Conservation (phyloP, 1,140 invertebrate genomes). For the Glossosoma conforme region DNA sequence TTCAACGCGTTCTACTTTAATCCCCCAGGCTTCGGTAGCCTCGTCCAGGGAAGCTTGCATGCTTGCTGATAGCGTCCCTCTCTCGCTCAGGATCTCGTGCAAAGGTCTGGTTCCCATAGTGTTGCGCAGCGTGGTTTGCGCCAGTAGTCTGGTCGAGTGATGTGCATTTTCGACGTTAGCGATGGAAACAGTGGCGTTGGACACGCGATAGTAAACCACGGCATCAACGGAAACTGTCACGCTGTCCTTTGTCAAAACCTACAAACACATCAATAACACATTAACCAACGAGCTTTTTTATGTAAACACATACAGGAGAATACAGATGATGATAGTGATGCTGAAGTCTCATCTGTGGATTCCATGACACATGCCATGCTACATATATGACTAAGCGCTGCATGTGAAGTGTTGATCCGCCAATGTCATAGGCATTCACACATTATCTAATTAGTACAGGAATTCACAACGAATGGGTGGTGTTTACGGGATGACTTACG, state of each 20-base stretch:
- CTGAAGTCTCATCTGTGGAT: too few species aligned
- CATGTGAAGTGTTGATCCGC: too few species aligned
- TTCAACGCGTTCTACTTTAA: slow-evolving; percentile 94
- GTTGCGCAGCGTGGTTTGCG: slow-evolving; percentile 88
- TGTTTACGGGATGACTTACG: too few species aligned
- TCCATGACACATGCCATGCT: too few species aligned
- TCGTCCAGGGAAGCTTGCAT: slow-evolving; percentile 84
- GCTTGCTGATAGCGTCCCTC: slow-evolving; percentile 85
- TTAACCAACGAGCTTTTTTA: too few species aligned
- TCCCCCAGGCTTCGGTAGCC: slow-evolving; percentile 93
- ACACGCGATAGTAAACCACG: slow-evolving; percentile 90
- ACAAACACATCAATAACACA: too few species aligned
- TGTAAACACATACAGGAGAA: too few species aligned
- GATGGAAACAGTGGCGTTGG: slow-evolving; percentile 93
- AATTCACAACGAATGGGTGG: too few species aligned
- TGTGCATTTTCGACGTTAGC: slow-evolving; percentile 96
- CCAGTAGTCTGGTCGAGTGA: slow-evolving; percentile 82
- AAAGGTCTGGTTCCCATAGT: slow-evolving; percentile 93
- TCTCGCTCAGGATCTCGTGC: slow-evolving; percentile 91
- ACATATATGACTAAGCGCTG: too few species aligned
- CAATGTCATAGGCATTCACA: too few species aligned
- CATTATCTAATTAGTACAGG: too few species aligned
- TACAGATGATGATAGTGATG: too few species aligned
- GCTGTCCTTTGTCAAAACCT: slow-evolving; percentile 91
- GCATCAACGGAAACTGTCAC: slow-evolving; percentile 94